phyloP scores from a whole-genome alignment of 2,797 vertebrate species.

The Gymnothorax javanicus region DNA sequence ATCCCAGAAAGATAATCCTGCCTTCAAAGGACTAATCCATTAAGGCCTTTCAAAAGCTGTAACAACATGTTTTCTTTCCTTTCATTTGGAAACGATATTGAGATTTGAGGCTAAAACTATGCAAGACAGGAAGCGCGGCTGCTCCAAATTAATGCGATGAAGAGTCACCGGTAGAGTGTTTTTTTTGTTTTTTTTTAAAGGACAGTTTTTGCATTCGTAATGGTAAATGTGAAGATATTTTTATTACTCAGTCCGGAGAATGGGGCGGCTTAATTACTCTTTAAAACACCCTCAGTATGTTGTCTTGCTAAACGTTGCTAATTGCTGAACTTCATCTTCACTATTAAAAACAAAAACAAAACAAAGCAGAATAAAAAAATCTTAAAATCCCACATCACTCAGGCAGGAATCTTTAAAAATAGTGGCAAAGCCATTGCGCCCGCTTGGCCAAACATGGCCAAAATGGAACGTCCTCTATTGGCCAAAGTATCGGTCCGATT shows the following conservation, averaged over 20 bases:
- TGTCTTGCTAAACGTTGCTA: constrained; percentile 24
- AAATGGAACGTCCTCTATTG: too few species aligned
- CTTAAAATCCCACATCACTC: too few species aligned
- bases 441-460: not conserved
- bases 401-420: not conserved
- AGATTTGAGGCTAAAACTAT: not conserved
- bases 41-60: not conserved
- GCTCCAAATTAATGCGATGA: not conserved
- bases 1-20: too few species aligned
- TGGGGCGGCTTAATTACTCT: constrained; percentile 34
- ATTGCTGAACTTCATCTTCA: constrained; percentile 1
- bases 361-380: not conserved
- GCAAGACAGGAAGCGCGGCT: too few species aligned
- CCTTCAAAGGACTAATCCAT: too few species aligned
- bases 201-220: constrained; percentile 25
- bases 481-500: too few species aligned
- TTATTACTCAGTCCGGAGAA: constrained; percentile 6
- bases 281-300: constrained; percentile 24
- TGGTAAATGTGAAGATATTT: not conserved
- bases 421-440: not conserved
- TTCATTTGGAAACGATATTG: not conserved
- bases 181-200: constrained; percentile 21
- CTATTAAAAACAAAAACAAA: constrained; percentile 12
- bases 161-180: constrained; percentile 11
- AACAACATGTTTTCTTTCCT: not conserved